Percentiles rank a stretch among this genome's conserved stretches.
phyloP scores from a whole-genome alignment of 2,797 vertebrate genomes.

The Nannoperca australis region DNA sequence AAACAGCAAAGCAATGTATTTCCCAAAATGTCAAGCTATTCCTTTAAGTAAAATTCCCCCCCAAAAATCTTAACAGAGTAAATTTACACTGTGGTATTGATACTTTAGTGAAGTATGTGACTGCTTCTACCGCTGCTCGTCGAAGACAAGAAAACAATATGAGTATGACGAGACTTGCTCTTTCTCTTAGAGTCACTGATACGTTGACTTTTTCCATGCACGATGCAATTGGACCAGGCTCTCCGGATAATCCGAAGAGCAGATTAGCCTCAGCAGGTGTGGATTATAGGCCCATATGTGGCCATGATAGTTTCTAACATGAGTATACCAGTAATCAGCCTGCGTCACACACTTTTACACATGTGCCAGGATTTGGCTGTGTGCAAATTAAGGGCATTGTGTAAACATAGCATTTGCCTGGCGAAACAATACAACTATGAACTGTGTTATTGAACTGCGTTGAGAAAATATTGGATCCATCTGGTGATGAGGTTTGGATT shows the following conservation, averaged over 20 bases:
- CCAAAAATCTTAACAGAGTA: neutral
- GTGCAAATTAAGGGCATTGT: conserved; percentile 24
- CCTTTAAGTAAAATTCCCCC: neutral
- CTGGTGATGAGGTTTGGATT: conserved; percentile 49
- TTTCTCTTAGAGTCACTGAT: conserved; percentile 23
- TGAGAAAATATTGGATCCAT: conserved; percentile 51
- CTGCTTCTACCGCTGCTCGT: neutral
- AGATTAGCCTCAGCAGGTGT: conserved; percentile 67
- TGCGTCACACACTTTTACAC: conserved; percentile 37
- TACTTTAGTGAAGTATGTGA: neutral
- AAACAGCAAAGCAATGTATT: neutral
- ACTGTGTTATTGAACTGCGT: conserved; percentile 31
- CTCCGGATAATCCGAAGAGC: conserved; percentile 62
- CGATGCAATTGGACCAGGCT: conserved; percentile 29
- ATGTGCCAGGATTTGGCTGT: conserved; percentile 30
- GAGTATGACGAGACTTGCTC: neutral
- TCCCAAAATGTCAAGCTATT: neutral
- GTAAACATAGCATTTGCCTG: conserved; percentile 36
- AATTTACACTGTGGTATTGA: neutral
- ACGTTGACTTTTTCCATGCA: conserved; percentile 28
- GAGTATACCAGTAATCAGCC: conserved; percentile 58
- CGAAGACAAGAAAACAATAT: neutral
- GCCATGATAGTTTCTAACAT: conserved; percentile 58
- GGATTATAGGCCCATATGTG: conserved; percentile 62
- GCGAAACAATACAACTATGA: conserved; percentile 30